Percentiles rank a stretch among this genome's conserved stretches.
phyloP scores from a whole-genome alignment of 64 coral and sea anemone genomes.

The Porites lutea region DNA sequence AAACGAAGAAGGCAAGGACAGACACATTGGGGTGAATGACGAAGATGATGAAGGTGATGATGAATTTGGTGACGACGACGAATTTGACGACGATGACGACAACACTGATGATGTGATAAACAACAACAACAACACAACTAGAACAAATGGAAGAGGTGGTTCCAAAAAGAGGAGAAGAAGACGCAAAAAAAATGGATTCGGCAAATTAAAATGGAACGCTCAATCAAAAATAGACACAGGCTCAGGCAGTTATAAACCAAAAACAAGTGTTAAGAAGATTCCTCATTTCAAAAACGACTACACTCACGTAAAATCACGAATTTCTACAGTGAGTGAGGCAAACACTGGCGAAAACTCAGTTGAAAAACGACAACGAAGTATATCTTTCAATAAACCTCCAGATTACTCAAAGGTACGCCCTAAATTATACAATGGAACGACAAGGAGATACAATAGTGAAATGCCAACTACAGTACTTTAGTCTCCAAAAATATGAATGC shows the following conservation, averaged over 20 bases:
- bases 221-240: constrained; percentile 69
- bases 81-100: not conserved
- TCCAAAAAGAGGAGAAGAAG: constrained; percentile 32
- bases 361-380: constrained; percentile 9
- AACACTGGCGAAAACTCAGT: not conserved
- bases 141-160: not conserved
- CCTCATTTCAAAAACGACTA: constrained; percentile 58
- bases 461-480: not conserved
- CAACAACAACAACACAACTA: not conserved
- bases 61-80: not conserved
- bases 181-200: constrained; percentile 20
- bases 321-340: not conserved
- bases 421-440: not conserved
- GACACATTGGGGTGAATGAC: not conserved
- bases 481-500: not conserved
- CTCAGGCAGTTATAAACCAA: not conserved
- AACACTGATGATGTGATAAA: not conserved
- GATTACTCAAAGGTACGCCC: not conserved
- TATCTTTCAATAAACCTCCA: not conserved
- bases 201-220: constrained; percentile 73
- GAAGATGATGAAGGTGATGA: constrained; percentile 2
- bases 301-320: constrained; percentile 50
- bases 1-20: not conserved
- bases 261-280: constrained; percentile 34
- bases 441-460: constrained; percentile 11